A percentile compares a stretch with the other conserved stretches of the same genome.
phyloP scores from a whole-genome alignment of 2,888 invertebrate species.

The Cheilosia vernalis region DNA sequence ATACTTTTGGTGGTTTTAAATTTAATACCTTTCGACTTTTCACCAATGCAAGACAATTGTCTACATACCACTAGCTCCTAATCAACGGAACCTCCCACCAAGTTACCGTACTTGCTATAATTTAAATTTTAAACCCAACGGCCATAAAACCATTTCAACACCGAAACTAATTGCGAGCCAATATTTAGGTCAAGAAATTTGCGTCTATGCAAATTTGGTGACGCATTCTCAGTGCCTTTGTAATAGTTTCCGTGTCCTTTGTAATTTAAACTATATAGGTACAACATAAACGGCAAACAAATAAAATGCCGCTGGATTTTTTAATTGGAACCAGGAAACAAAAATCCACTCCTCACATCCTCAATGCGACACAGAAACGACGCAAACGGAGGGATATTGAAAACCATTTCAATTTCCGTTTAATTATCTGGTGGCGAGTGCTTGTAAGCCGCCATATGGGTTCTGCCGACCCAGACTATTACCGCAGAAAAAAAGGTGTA shows the following conservation, averaged over 20 bases:
- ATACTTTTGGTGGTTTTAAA: no score
- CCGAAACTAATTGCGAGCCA: conserved; percentile 2
- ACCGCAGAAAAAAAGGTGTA: conserved; percentile 14
- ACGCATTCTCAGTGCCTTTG: conserved; percentile 1
- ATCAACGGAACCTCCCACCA: no score
- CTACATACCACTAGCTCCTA: no score
- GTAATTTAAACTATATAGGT: not conserved
- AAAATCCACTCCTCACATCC: conserved; percentile 20
- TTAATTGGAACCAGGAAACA: conserved; percentile 54
- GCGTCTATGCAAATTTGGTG: not conserved
- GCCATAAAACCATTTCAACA: not conserved
- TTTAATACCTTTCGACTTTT: not conserved
- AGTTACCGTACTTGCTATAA: no score
- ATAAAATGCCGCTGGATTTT: not conserved
- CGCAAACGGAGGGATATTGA: conserved; percentile 27
- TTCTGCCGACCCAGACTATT: not conserved
- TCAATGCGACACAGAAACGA: conserved; percentile 8
- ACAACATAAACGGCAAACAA: not conserved
- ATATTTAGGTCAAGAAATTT: conserved; percentile 47
- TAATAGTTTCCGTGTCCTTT: conserved; percentile 3
- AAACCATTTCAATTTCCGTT: conserved; percentile 67
- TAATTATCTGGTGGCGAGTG: conserved; percentile 58
- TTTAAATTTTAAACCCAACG: not conserved
- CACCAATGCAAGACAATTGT: no score
- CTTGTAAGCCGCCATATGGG: conserved; percentile 57